phyloP scores from a whole-genome alignment of 2,888 invertebrate genomes.

The Luperina nickerlii region DNA sequence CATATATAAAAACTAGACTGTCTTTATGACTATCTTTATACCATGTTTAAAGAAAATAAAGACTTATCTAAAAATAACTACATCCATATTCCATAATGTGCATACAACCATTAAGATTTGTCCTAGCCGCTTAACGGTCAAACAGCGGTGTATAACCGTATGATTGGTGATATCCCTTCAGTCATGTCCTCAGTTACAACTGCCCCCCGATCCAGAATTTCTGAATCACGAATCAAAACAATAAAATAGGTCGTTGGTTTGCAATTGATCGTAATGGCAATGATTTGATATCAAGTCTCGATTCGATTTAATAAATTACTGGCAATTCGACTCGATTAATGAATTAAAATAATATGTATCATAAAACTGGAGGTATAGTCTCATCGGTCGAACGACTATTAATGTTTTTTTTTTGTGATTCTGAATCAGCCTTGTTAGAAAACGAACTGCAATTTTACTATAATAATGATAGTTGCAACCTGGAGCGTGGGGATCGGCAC shows the following conservation, averaged over 20 bases:
- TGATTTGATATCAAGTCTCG: slow-evolving; percentile 24
- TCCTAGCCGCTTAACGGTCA: slow-evolving; percentile 48
- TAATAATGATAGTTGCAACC: neutral
- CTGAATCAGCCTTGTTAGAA: neutral
- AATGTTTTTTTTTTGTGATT: neutral
- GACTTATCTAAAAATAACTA: slow-evolving; percentile 9
- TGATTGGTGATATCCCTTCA: slow-evolving; percentile 64
- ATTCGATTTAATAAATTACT: slow-evolving; percentile 18
- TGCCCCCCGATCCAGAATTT: slow-evolving; percentile 9
- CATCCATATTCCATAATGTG: slow-evolving; percentile 38
- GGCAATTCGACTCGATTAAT: slow-evolving; percentile 25
- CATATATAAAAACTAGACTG: too few species aligned
- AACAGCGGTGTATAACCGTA: slow-evolving; percentile 39
- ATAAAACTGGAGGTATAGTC: neutral
- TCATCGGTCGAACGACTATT: neutral
- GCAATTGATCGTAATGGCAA: slow-evolving; percentile 17
- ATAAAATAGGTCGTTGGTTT: slow-evolving; percentile 24
- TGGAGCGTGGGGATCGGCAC: neutral
- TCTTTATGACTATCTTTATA: too few species aligned
- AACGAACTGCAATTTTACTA: neutral
- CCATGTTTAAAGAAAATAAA: too few species aligned
- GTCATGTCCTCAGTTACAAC: slow-evolving; percentile 37
- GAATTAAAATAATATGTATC: neutral
- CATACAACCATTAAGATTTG: slow-evolving; percentile 42
- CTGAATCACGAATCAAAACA: slow-evolving; percentile 11